Conservation (phyloP, 2,888 invertebrate species). For the Tipula lateralis region DNA sequence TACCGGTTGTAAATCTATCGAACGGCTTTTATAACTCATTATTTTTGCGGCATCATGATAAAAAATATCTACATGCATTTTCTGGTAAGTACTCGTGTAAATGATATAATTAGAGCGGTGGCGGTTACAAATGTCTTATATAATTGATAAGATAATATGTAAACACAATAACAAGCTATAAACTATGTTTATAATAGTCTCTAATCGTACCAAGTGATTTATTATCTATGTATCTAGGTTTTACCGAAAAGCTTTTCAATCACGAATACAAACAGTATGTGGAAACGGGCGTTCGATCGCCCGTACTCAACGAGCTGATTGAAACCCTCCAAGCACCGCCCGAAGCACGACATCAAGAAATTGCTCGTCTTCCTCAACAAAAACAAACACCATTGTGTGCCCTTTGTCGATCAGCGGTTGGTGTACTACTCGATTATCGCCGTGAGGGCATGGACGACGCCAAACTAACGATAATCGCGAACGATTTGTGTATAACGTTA, state of each 20-base stretch:
- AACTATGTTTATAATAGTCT: no score
- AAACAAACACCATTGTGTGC: constrained; percentile 40
- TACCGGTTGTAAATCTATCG: not conserved
- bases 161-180: not conserved
- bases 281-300: not conserved
- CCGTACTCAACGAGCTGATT: not conserved
- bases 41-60: not conserved
- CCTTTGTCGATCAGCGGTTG: constrained; percentile 41
- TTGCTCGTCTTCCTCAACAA: constrained; percentile 40
- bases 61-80: not conserved
- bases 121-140: not conserved
- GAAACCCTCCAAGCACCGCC: not conserved
- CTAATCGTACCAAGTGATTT: not conserved
- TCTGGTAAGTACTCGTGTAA: not conserved
- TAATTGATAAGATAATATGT: not conserved
- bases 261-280: not conserved
- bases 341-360: constrained; percentile 35
- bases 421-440: constrained; percentile 43
- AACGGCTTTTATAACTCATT: not conserved
- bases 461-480: constrained; percentile 46
- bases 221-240: no score
- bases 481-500: constrained; percentile 54
- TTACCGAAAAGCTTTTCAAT: not conserved
- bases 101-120: not conserved
- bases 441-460: constrained; percentile 52